phyloP scores from a whole-genome alignment of 2,797 vertebrate species.

The Sorex maritimensis region DNA sequence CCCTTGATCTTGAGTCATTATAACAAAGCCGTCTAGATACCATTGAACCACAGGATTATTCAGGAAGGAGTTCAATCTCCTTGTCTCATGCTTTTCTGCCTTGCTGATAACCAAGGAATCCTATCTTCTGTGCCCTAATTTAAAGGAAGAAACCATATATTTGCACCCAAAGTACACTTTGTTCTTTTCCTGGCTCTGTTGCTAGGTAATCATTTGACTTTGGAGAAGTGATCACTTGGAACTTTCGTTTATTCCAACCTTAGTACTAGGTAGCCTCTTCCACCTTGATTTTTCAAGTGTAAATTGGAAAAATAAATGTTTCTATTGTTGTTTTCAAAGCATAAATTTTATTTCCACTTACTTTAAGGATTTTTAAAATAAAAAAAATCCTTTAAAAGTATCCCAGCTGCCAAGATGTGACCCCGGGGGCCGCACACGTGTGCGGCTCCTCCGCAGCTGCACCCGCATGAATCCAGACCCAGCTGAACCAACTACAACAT shows the following conservation, averaged over 20 bases:
- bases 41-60: not conserved
- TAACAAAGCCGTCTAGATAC: not conserved
- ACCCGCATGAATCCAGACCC: too few relatives aligned
- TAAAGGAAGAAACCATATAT: not conserved
- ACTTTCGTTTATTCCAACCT: not conserved
- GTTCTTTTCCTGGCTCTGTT: not conserved
- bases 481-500: too few relatives aligned
- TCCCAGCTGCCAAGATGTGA: too few relatives aligned
- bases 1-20: slow-evolving; percentile 32
- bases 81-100: not conserved
- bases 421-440: too few relatives aligned
- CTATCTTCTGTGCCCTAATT: not conserved
- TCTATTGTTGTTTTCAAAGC: too few relatives aligned
- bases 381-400: too few relatives aligned
- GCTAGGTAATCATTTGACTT: not conserved
- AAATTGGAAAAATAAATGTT: not conserved
- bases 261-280: not conserved
- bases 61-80: slow-evolving; percentile 7
- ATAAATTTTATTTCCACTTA: too few relatives aligned
- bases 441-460: too few relatives aligned
- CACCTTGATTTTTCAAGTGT: not conserved
- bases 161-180: not conserved
- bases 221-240: not conserved
- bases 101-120: not conserved
- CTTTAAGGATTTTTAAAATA: too few relatives aligned